These are phyloP conservation scores for Hypomecis atomaria DNA, from an alignment of 2,888 invertebrate species.

Conservation along the genomic window DNA sequence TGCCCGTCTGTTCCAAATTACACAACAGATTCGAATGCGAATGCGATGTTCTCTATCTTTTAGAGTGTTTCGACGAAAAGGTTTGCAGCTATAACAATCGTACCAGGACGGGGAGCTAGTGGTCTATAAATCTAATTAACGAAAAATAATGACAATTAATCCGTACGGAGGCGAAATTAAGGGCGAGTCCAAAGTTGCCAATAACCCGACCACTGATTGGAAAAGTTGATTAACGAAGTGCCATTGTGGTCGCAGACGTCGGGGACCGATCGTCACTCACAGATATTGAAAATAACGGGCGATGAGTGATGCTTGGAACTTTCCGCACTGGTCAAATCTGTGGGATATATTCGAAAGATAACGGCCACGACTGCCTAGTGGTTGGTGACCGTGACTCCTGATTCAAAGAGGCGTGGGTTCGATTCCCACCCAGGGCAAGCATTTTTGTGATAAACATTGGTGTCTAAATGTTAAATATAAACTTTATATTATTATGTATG, in stretches of 20 bases:
- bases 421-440: too few species aligned
- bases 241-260: constrained; percentile 58
- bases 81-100: too few species aligned
- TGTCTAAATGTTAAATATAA: too few species aligned
- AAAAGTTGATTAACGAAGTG: constrained; percentile 79
- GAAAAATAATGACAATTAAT: constrained; percentile 19
- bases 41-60: too few species aligned
- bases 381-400: too few species aligned
- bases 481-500: too few species aligned
- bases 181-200: constrained; percentile 49
- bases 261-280: constrained; percentile 36
- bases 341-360: neutral
- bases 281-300: constrained; percentile 12
- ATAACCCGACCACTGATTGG: constrained; percentile 62
- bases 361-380: neutral
- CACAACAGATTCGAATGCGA: too few species aligned
- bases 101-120: too few species aligned
- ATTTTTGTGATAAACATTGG: too few species aligned
- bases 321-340: neutral
- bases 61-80: too few species aligned
- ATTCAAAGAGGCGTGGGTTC: too few species aligned
- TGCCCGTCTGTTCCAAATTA: too few species aligned
- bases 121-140: constrained; percentile 9
- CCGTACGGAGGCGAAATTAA: constrained; percentile 7
- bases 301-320: neutral